These are phyloP conservation scores for Clarias platycephalus DNA, from an alignment of 2,797 vertebrate genomes.

Conservation along the genomic window DNA sequence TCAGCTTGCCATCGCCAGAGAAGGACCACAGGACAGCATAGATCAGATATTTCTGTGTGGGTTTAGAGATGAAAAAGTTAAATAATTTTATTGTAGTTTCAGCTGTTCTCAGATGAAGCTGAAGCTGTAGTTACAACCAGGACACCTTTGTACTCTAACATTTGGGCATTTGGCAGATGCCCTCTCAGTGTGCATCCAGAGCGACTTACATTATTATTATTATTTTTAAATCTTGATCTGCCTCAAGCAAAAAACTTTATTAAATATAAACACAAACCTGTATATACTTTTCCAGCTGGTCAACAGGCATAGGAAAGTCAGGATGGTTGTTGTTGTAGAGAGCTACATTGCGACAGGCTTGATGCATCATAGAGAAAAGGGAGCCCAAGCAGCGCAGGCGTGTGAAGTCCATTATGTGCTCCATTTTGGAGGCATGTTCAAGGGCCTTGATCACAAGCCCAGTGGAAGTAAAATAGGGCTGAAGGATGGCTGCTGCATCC, in stretches of 20 bases:
- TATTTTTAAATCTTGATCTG: neutral
- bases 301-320: constrained; percentile 96
- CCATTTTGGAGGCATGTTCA: constrained; percentile 94
- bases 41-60: constrained; percentile 86
- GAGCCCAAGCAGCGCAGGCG: constrained; percentile 94
- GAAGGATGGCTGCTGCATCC: constrained; percentile 85
- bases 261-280: constrained; percentile 75
- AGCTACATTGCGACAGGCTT: constrained; percentile 94
- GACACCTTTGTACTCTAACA: neutral
- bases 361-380: constrained; percentile 96
- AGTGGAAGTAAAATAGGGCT: constrained; percentile 95
- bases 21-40: constrained; percentile 99
- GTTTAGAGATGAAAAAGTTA: constrained; percentile 11
- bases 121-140: neutral
- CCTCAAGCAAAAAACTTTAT: neutral
- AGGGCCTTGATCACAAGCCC: constrained; percentile 96
- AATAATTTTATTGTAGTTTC: neutral
- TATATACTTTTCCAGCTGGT: constrained; percentile 95
- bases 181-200: too few species aligned
- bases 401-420: constrained; percentile 99
- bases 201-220: too few species aligned
- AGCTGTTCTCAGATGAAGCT: neutral
- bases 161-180: too few species aligned
- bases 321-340: constrained; percentile 98
- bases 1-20: constrained; percentile 93